These are phyloP conservation scores for Orthosia gothica DNA, from an alignment of 2,888 invertebrate genomes.

Conservation along the genomic window DNA sequence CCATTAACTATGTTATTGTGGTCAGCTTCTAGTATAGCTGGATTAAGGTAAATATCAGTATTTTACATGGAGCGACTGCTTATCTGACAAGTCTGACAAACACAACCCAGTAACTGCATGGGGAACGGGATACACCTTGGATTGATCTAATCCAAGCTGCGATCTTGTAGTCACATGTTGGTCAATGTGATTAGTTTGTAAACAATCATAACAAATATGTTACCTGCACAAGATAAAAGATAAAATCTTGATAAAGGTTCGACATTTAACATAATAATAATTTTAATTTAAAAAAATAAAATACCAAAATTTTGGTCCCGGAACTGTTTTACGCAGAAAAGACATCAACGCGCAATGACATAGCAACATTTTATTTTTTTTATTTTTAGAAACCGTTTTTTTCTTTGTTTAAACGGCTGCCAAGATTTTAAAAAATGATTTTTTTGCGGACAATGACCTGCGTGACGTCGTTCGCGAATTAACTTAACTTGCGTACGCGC, in stretches of 20 bases:
- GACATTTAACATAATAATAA: background rate
- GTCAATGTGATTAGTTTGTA: background rate
- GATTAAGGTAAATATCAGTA: too few species aligned
- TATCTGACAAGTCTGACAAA: too few species aligned
- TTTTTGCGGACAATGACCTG: background rate
- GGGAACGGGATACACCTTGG: too few species aligned
- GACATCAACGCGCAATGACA: slow-evolving; percentile 63
- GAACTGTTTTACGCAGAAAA: slow-evolving; percentile 47
- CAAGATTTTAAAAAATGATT: background rate
- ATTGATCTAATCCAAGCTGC: too few species aligned
- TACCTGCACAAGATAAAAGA: background rate
- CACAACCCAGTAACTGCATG: too few species aligned
- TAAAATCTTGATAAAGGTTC: slow-evolving; percentile 3
- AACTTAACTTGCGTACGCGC: background rate
- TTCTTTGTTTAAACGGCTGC: background rate
- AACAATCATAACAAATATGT: background rate
- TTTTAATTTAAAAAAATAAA: background rate
- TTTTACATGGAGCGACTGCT: too few species aligned
- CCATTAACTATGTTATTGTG: too few species aligned
- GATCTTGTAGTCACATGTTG: background rate
- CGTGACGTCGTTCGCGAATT: background rate
- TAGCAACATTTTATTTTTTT: background rate
- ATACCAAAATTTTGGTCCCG: background rate
- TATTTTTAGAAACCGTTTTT: background rate
- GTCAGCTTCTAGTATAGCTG: too few species aligned